Evolutionary conservation across 2,888 invertebrate species (phyloP), one percentile per base, ranked within the genome.

Genomic region (Heliconius erato): DNA sequence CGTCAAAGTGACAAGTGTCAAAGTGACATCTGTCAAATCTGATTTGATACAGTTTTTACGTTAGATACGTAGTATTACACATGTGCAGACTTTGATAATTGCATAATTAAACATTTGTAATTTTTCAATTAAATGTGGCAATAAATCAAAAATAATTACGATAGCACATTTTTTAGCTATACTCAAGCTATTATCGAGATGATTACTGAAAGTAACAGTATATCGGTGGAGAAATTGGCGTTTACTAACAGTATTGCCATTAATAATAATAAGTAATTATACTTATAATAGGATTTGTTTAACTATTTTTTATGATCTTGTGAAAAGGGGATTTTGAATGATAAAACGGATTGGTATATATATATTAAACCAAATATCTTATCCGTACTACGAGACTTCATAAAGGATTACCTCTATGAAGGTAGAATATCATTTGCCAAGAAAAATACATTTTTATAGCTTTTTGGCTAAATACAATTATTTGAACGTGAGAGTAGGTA

Each of bases 231-330:
- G 28, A 54, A 79, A 44, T 69, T 54, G 68, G 59, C 76, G 63
- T 72, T 79, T 69, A 79, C 23, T 71, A 28, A 69, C 79, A 79
- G 44, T 68, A 79, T 54, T 69, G 79, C 69, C 79, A 68, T 23
- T 69, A 32, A 40, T 26, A 68, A 68, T 35, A 68, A 79, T 49
- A 79, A 49, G 35, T 76, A 76, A 14, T 63, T 32, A 54, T 63
- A 35, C 59, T 59, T 76, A 63, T n/a, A n/a, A 35, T 63, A 59
- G 23, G 23, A 35, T 59, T 59, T n/a, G 74, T 7, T n/a, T n/a
- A 59, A n/a, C 1, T 32, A 28, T 26, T 63, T 76, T 76, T 63
- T 76, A 63, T 63, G 35, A 40, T 14, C 40, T 63, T 63, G 26
- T 63, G 35, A 35, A 76, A 54, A 63, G 40, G 40, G 63, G 16